Percentiles rank a stretch among this genome's conserved stretches.
These are phyloP conservation scores for Tromatobia lineatoria DNA, from an alignment of 2,888 invertebrate species.

Conservation along the genomic window DNA sequence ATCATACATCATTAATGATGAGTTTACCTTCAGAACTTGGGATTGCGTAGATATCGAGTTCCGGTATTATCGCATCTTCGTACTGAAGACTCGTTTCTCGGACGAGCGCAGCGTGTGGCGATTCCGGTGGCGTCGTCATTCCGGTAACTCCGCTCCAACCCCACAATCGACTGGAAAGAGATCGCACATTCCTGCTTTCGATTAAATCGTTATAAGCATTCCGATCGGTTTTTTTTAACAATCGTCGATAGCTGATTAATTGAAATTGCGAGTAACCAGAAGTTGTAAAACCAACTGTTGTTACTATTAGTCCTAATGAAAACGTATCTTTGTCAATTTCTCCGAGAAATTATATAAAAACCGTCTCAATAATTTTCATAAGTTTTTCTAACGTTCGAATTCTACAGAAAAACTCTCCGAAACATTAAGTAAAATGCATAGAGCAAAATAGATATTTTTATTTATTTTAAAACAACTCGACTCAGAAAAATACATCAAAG, in stretches of 20 bases:
- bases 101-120: constrained; percentile 91
- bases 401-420: no score
- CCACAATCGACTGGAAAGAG: constrained; percentile 80
- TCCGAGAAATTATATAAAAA: no score
- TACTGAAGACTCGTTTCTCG: constrained; percentile 92
- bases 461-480: no score
- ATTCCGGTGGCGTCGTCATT: constrained; percentile 95
- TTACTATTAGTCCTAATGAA: no score
- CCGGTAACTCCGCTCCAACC: constrained; percentile 81
- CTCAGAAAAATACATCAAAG: no score
- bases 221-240: background rate
- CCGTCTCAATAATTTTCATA: no score
- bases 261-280: no score
- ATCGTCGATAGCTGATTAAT: background rate
- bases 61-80: constrained; percentile 95
- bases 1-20: no score
- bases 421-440: no score
- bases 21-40: constrained; percentile 93
- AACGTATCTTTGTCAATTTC: no score
- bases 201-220: constrained; percentile 40
- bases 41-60: constrained; percentile 98
- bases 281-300: background rate
- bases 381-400: no score
- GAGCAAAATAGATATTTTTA: no score
- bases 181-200: constrained; percentile 41